Conservation (phyloP, 2,797 vertebrate genomes). For the Phoebastria nigripes region DNA sequence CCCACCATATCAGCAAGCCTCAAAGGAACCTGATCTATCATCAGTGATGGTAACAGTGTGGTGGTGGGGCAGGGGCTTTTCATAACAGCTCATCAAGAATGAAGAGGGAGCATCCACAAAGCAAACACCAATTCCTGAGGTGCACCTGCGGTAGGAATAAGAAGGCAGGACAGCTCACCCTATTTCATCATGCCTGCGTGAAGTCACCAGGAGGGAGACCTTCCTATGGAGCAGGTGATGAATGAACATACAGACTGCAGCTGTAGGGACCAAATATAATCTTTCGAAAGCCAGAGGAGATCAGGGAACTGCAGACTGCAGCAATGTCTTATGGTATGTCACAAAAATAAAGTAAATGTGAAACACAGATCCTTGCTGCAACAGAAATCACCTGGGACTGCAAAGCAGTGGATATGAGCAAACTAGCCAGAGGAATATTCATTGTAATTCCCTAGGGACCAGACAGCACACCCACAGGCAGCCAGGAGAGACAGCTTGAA, state of each 20-base stretch:
- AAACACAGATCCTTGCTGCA: not conserved
- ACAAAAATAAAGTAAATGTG: not conserved
- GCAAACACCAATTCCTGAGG: not conserved
- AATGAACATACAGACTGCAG: not conserved
- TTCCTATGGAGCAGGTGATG: not conserved
- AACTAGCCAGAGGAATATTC: not conserved
- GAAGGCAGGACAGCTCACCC: not conserved
- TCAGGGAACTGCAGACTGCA: not conserved
- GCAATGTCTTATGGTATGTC: not conserved
- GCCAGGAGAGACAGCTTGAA: not conserved
- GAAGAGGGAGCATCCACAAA: not conserved
- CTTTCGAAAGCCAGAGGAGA: not conserved
- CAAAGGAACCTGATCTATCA: not conserved
- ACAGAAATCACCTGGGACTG: not conserved
- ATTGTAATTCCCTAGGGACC: not conserved
- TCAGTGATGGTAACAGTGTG: not conserved
- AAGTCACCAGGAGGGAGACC: not conserved
- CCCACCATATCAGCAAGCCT: not conserved
- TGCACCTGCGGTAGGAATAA: not conserved
- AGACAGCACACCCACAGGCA: not conserved
- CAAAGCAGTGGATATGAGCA: not conserved
- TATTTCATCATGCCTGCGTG: not conserved
- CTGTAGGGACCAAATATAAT: not conserved
- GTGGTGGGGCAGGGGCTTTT: not conserved
- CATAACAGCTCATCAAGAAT: not conserved